phyloP scores from a whole-genome alignment of 2,888 invertebrate species.

The Aphelenchoides bicaudatus region DNA sequence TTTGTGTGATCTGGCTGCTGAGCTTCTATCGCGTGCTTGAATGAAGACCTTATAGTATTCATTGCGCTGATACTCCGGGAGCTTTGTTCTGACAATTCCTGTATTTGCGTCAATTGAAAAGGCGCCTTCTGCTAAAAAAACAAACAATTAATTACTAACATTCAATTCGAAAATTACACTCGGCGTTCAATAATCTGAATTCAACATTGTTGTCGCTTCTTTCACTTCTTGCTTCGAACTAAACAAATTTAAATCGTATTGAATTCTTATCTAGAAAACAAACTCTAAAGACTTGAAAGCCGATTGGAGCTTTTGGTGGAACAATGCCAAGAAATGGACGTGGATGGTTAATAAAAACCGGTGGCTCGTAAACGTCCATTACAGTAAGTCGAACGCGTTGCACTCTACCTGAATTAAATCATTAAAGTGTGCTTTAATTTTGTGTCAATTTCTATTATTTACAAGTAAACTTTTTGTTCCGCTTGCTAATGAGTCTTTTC shows the following conservation, averaged over 20 bases:
- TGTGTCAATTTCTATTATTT: no score
- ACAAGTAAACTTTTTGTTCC: no score
- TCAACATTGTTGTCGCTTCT: slow-evolving; percentile 70
- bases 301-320: slow-evolving; percentile 45
- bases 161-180: slow-evolving; percentile 40
- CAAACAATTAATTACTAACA: slow-evolving; percentile 11
- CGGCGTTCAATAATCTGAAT: slow-evolving; percentile 53
- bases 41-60: slow-evolving; percentile 34
- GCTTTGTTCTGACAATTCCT: slow-evolving; percentile 50
- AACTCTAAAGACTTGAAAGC: slow-evolving; percentile 23
- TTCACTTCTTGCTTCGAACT: slow-evolving; percentile 88
- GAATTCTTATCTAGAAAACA: slow-evolving; percentile 46
- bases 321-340: slow-evolving; percentile 77
- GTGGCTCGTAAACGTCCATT: slow-evolving; percentile 74
- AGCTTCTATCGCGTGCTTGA: slow-evolving; percentile 48
- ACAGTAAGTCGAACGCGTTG: slow-evolving; percentile 38
- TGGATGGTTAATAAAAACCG: slow-evolving; percentile 93
- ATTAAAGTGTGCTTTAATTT: slow-evolving; percentile 34
- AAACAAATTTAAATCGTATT: slow-evolving; percentile 32
- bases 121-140: slow-evolving; percentile 45
- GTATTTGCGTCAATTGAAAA: slow-evolving; percentile 49
- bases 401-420: slow-evolving; percentile 34
- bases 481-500: no score
- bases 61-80: slow-evolving; percentile 37
- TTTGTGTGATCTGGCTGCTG: slow-evolving; percentile 30